A percentile compares a stretch with the other conserved stretches of the same genome.
Evolutionary conservation across 2,113 vertebrate genomes (phyloP).

Genomic region (Leiothrix lutea): DNA sequence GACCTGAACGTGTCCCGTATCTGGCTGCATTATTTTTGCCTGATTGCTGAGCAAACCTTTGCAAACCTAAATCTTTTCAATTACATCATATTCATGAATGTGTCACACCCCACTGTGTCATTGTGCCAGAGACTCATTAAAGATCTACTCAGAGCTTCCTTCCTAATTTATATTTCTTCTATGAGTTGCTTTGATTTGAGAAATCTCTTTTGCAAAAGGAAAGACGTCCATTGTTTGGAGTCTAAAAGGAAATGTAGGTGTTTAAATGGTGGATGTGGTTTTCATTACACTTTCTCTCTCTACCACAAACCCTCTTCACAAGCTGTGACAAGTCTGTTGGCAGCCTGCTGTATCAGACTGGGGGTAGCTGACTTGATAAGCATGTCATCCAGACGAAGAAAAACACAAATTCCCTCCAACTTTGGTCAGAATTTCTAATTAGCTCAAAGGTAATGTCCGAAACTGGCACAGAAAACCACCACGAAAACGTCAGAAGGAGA

Average conservation of each 20-base stretch:
- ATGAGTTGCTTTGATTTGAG: conserved; percentile 19
- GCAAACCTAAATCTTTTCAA: neutral
- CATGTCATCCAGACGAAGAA: neutral
- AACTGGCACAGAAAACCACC: neutral
- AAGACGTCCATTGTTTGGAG: conserved; percentile 5
- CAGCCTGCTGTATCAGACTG: conserved; percentile 31
- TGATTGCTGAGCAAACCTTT: neutral
- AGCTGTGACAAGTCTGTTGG: conserved; percentile 35
- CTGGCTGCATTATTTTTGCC: neutral
- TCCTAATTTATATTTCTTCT: conserved; percentile 29
- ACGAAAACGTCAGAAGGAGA: neutral
- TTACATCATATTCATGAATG: neutral
- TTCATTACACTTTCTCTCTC: neutral
- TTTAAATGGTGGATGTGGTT: conserved; percentile 51
- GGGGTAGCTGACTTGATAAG: conserved; percentile 32
- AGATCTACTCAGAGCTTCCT: conserved; percentile 19
- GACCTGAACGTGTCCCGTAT: neutral
- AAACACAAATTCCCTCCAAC: conserved; percentile 33
- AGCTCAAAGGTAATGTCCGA: neutral
- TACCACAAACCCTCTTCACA: conserved; percentile 28
- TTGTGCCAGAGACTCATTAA: conserved; percentile 27
- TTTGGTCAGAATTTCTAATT: conserved; percentile 30
- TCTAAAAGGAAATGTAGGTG: conserved; percentile 45
- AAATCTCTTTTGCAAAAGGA: conserved; percentile 27
- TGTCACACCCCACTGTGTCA: neutral